Evolutionary conservation across 1,140 invertebrate species (phyloP).

Genomic region (Euwallacea similis): DNA sequence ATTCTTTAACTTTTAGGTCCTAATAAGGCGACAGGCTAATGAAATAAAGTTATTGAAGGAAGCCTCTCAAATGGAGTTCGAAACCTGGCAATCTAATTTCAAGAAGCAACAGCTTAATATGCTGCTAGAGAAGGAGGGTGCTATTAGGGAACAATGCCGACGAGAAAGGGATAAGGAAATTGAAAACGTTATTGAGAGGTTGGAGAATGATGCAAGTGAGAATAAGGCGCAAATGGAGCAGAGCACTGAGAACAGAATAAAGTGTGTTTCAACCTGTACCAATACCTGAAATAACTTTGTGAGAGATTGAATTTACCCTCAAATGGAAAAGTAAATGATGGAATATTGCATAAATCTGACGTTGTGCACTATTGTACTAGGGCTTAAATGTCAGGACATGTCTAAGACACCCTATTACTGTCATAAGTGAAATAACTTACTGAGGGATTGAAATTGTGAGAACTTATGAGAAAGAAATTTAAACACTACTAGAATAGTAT

Average conservation of each 20-base stretch:
- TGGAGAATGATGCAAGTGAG: slow-evolving; percentile 63
- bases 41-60: slow-evolving; percentile 61
- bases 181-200: slow-evolving; percentile 63
- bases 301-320: too few species aligned
- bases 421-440: too few species aligned
- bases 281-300: not conserved
- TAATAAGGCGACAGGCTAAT: slow-evolving; percentile 54
- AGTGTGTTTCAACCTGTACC: slow-evolving; percentile 46
- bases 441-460: too few species aligned
- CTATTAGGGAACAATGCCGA: slow-evolving; percentile 62
- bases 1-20: slow-evolving; percentile 23
- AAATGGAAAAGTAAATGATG: too few species aligned
- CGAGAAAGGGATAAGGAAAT: slow-evolving; percentile 68
- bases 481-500: too few species aligned
- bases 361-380: too few species aligned
- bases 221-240: slow-evolving; percentile 57
- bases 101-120: slow-evolving; percentile 60
- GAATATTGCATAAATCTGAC: too few species aligned
- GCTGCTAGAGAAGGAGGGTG: slow-evolving; percentile 61
- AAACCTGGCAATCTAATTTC: slow-evolving; percentile 60
- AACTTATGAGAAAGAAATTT: too few species aligned
- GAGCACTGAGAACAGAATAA: slow-evolving; percentile 62
- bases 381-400: too few species aligned
- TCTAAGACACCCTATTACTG: too few species aligned
- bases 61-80: slow-evolving; percentile 59